A percentile compares a stretch with the other conserved stretches of the same genome.
phyloP scores from a whole-genome alignment of 2,888 invertebrate genomes.

The Dexiosoma caninum region DNA sequence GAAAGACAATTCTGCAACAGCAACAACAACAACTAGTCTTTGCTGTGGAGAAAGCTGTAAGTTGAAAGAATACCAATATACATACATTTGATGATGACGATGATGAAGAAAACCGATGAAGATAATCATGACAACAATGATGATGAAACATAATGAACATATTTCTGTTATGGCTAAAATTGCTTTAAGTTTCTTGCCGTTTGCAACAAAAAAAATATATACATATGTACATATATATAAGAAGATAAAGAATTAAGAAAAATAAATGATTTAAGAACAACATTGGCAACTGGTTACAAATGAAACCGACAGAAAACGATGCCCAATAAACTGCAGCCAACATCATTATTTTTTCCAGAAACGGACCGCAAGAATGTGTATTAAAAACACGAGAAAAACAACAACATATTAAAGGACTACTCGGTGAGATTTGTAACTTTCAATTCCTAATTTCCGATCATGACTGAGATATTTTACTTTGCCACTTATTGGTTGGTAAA shows the following conservation, averaged over 20 bases:
- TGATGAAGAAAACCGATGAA: not conserved
- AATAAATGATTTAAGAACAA: slow-evolving; percentile 7
- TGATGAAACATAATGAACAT: slow-evolving; percentile 24
- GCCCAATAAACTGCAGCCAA: slow-evolving; percentile 27
- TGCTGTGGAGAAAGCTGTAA: slow-evolving; percentile 61
- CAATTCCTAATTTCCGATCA: not conserved
- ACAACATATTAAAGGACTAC: not conserved
- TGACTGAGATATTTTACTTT: no score
- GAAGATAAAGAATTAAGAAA: slow-evolving; percentile 3
- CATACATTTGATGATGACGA: slow-evolving; percentile 8
- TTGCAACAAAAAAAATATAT: not conserved
- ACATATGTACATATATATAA: not conserved
- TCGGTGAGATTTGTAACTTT: not conserved
- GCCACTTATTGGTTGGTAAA: no score
- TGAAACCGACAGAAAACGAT: slow-evolving; percentile 40
- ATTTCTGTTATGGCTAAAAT: slow-evolving; percentile 36
- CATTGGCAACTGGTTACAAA: slow-evolving; percentile 59
- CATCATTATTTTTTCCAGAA: slow-evolving; percentile 12
- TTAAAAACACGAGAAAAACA: no score
- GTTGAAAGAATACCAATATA: slow-evolving; percentile 31
- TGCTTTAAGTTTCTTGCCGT: slow-evolving; percentile 21
- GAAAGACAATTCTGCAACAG: slow-evolving; percentile 20
- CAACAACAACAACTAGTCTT: slow-evolving; percentile 1
- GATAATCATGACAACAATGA: slow-evolving; percentile 1
- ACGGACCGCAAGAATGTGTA: slow-evolving; percentile 21